phyloP scores from a whole-genome alignment of 2,797 vertebrate species.

The Malurus leucopterus region DNA sequence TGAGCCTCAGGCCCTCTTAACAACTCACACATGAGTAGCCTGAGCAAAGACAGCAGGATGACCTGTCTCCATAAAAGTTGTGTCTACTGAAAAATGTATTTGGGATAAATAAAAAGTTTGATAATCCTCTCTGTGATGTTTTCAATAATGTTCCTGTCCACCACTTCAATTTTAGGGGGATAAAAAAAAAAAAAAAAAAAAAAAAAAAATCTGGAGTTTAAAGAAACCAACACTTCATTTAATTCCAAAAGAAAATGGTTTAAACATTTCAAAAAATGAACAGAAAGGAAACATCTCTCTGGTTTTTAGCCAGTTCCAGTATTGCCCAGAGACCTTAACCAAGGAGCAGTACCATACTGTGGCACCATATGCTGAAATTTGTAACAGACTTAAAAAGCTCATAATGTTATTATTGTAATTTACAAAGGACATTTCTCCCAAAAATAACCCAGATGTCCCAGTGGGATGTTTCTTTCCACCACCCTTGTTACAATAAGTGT shows the following conservation, averaged over 20 bases:
- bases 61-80: not conserved
- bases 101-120: conserved; percentile 12
- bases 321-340: conserved; percentile 37
- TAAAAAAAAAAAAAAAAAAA: not conserved
- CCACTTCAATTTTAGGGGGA: not conserved
- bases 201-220: not conserved
- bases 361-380: conserved; percentile 36
- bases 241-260: not conserved
- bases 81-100: conserved; percentile 40
- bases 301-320: not conserved
- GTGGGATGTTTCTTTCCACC: not conserved
- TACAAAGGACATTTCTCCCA: not conserved
- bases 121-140: conserved; percentile 17
- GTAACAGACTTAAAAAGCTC: conserved; percentile 48
- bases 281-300: not conserved
- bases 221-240: not conserved
- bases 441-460: conserved; percentile 1
- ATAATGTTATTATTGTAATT: not conserved
- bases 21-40: conserved; percentile 26
- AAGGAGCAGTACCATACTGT: conserved; percentile 1
- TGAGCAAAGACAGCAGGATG: conserved; percentile 9
- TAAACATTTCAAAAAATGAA: not conserved
- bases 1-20: conserved; percentile 21
- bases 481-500: not conserved
- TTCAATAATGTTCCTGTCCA: not conserved